These are phyloP conservation scores for Drosophila lacicola DNA, from an alignment of 2,888 invertebrate species.

Conservation along the genomic window DNA sequence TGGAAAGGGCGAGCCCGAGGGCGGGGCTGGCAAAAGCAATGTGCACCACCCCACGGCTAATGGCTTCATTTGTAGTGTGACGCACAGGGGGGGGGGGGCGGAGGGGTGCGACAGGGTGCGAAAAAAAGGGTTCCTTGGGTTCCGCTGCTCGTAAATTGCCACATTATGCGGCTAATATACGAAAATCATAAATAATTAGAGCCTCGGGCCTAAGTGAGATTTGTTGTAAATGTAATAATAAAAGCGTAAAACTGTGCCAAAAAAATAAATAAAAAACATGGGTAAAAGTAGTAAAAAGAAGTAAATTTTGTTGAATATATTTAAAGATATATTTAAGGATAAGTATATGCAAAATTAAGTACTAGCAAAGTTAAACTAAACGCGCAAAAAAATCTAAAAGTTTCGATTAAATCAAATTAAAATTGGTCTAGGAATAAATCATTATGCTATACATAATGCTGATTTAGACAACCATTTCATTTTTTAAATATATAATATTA, in stretches of 20 bases:
- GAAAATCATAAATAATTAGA: constrained; percentile 63
- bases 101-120: constrained; percentile 16
- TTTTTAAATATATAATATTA: no score
- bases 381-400: no score
- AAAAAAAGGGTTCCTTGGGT: constrained; percentile 25
- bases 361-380: no score
- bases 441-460: no score
- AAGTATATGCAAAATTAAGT: neutral
- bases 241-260: neutral
- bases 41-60: constrained; percentile 42
- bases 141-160: constrained; percentile 50
- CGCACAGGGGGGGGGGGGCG: constrained; percentile 21
- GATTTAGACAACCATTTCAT: no score
- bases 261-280: no score
- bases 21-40: constrained; percentile 4
- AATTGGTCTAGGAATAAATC: no score
- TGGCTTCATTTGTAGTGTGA: constrained; percentile 64
- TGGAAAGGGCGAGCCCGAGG: neutral
- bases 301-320: no score
- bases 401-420: no score
- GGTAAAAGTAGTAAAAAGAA: no score
- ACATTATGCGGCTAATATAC: constrained; percentile 51
- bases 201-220: constrained; percentile 49
- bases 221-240: constrained; percentile 38
- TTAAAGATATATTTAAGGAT: neutral